A percentile compares a stretch with the other conserved stretches of the same genome.
Conservation (phyloP, 2,797 vertebrate genomes). For the Morelia viridis region DNA sequence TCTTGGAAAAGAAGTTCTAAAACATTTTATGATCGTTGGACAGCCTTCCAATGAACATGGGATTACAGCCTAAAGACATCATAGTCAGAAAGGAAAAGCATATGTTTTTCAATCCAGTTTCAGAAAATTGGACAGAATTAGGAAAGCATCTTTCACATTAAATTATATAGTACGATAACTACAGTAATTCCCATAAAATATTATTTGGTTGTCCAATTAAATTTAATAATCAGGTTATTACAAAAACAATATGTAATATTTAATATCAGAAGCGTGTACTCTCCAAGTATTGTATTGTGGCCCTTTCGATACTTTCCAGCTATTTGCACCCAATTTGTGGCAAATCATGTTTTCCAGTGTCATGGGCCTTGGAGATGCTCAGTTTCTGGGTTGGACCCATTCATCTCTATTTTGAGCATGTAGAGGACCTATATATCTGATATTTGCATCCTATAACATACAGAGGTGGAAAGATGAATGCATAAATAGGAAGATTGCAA, state of each 20-base stretch:
- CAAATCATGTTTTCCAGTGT: neutral
- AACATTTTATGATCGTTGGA: neutral
- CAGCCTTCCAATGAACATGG: neutral
- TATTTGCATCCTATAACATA: neutral
- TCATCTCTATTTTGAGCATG: neutral
- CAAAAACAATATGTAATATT: neutral
- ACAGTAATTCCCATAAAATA: neutral
- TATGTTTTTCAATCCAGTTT: neutral
- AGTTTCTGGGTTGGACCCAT: neutral
- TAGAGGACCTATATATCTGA: neutral
- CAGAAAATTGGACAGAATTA: neutral
- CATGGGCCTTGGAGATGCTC: neutral
- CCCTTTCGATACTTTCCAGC: neutral
- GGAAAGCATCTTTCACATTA: neutral
- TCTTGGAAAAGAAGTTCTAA: neutral
- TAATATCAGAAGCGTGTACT: neutral
- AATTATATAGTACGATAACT: neutral
- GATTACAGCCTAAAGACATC: neutral
- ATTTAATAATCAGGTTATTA: constrained; percentile 1
- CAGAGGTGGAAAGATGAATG: neutral
- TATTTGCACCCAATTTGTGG: neutral
- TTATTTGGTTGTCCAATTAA: neutral
- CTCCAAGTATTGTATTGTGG: neutral
- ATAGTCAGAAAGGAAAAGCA: neutral
- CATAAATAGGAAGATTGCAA: too few relatives aligned